Evolutionary conservation across 1,140 invertebrate genomes (phyloP), one percentile per base, ranked within the genome.

Genomic region (Myzus persicae): DNA sequence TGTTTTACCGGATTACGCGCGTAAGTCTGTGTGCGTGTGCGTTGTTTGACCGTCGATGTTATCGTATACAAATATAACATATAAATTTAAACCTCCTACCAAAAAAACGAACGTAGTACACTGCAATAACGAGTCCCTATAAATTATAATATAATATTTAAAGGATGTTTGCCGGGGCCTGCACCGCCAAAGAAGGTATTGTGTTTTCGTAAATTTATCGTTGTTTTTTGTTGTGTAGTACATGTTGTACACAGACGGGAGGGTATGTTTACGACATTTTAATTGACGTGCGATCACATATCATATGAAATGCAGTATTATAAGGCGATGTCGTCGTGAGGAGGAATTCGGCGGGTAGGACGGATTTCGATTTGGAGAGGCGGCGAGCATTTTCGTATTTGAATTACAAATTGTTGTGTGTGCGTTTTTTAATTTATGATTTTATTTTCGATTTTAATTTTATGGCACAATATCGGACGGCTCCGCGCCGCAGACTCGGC

Each of bases 1-100:
- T 87, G 85, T 87, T 87, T 87, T 44, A 87, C 44, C 5, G 85
- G 85, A 87, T 87, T 87, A 87, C 85, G 85, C 85, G 31, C 36
- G 8, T 18, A 40, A 24, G 87, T 31, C 18, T 31, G 48, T 51
- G 87, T 89, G 46, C 22, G 46, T 38, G n/a, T 36, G 44, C 36
- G 40, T 67, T 48, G 46, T 67, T n/a, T 67, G 31, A 67, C 31
- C 31, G 31, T 18, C 59, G 59, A 67, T 67, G 31, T 67, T 67
- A 67, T 67, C 84, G 84, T n/a, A 20, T 24, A 51, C 46, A 48
- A n/a, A 3, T 48, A 48, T 48, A 26, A 59, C 26, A 22, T 59
- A 31, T 26, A 26, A 59, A 59, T 59, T 8, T 44, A 44, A 8
- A 59, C 8, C 46, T 59, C n/a, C n/a, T n/a, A n/a, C n/a, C n/a